phyloP scores from a whole-genome alignment of 2,113 vertebrate genomes.

The Xiphorhynchus elegans region DNA sequence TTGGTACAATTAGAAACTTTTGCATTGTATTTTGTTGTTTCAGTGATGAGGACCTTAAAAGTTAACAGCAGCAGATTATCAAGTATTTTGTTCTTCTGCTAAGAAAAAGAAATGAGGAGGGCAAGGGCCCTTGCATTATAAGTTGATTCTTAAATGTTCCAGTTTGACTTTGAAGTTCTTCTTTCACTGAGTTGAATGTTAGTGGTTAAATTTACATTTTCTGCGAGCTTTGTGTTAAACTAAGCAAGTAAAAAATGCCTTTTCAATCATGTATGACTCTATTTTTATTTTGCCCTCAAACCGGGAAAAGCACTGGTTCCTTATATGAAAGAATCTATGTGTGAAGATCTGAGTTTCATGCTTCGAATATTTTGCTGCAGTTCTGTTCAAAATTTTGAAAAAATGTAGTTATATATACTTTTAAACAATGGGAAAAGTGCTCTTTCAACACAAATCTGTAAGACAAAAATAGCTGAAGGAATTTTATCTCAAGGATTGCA shows the following conservation, averaged over 20 bases:
- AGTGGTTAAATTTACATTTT: constrained; percentile 42
- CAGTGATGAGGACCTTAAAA: constrained; percentile 1
- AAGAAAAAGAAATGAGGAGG: neutral
- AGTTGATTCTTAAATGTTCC: constrained; percentile 17
- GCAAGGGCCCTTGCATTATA: neutral
- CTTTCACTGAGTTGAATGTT: constrained; percentile 10
- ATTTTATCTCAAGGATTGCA: neutral
- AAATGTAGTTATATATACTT: neutral
- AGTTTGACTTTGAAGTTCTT: constrained; percentile 17
- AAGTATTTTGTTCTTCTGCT: neutral
- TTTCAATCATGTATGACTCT: constrained; percentile 2
- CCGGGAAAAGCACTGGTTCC: neutral
- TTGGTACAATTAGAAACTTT: constrained; percentile 10
- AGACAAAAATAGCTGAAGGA: neutral
- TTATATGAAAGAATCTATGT: neutral
- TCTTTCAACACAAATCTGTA: neutral
- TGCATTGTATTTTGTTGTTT: neutral
- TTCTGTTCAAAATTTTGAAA: neutral
- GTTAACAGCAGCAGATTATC: constrained; percentile 20
- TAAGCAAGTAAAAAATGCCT: neutral
- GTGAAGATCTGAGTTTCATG: constrained; percentile 6
- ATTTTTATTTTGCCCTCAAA: constrained; percentile 1
- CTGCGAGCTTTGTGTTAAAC: constrained; percentile 4
- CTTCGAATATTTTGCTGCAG: neutral
- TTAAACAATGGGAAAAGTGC: neutral